phyloP scores from a whole-genome alignment of 2,888 invertebrate species.

The Dasypogon diadema region DNA sequence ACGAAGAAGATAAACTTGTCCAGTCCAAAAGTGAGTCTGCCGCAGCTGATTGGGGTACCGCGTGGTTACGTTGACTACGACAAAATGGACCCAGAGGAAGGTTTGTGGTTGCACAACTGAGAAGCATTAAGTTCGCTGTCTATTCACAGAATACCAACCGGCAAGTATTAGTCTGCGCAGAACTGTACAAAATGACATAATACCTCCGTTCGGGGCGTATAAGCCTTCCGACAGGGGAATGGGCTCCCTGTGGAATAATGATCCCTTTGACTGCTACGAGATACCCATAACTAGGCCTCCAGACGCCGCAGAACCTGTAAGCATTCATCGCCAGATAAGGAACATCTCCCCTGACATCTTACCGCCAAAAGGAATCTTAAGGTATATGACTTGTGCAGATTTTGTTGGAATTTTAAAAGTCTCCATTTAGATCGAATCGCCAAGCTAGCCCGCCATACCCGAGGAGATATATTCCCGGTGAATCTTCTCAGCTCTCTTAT shows the following conservation, averaged over 20 bases:
- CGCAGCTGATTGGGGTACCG: conserved; percentile 61
- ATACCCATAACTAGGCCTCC: conserved; percentile 57
- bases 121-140: neutral
- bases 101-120: conserved; percentile 58
- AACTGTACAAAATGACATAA: conserved; percentile 63
- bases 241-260: conserved; percentile 56
- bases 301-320: conserved; percentile 51
- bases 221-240: conserved; percentile 14
- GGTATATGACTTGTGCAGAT: conserved; percentile 29
- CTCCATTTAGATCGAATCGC: conserved; percentile 29
- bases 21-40: conserved; percentile 1
- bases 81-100: conserved; percentile 67
- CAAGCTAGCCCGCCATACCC: conserved; percentile 60
- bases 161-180: conserved; percentile 60
- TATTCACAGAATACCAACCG: conserved; percentile 59
- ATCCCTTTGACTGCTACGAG: conserved; percentile 67
- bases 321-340: conserved; percentile 62
- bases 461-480: conserved; percentile 61
- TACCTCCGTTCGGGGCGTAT: conserved; percentile 55
- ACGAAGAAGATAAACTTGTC: conserved; percentile 6
- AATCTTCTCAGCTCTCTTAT: conserved; percentile 64
- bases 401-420: neutral
- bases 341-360: conserved; percentile 61
- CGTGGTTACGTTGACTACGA: conserved; percentile 67
- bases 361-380: conserved; percentile 59